These are phyloP conservation scores for Pygoscelis adeliae DNA, from an alignment of 2,113 vertebrate species.

Conservation along the genomic window DNA sequence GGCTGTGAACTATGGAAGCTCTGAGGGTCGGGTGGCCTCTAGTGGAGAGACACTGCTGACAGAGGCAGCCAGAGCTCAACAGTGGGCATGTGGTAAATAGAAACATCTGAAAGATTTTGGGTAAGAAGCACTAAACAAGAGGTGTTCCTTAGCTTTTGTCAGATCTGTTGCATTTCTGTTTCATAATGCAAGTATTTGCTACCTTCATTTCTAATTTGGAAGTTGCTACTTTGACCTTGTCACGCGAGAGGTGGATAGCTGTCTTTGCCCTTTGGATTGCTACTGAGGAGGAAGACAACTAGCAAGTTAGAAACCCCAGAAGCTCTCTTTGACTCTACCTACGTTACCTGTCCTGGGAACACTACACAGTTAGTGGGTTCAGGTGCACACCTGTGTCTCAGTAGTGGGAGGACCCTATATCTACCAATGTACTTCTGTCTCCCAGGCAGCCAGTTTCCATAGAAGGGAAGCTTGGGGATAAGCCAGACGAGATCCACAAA, in stretches of 20 bases:
- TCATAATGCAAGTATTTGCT: neutral
- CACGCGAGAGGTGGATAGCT: accelerated
- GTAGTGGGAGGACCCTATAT: neutral
- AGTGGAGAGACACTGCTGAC: neutral
- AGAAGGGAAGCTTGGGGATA: neutral
- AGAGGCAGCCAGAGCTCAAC: neutral
- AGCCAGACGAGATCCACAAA: neutral
- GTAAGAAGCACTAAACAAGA: neutral
- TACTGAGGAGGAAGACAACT: neutral
- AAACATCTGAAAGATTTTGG: neutral
- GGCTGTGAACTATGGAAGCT: neutral
- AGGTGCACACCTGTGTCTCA: neutral
- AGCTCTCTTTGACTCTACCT: neutral
- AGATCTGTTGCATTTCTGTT: neutral
- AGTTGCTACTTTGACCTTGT: neutral
- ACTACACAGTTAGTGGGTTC: neutral
- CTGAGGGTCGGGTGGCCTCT: neutral
- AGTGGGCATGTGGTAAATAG: too few species aligned
- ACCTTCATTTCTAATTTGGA: neutral
- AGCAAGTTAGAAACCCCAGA: neutral
- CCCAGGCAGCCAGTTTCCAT: neutral
- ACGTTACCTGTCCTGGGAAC: neutral
- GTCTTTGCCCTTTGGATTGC: neutral
- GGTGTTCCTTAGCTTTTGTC: neutral
- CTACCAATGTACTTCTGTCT: neutral